A percentile compares a stretch with the other conserved stretches of the same genome.
Evolutionary conservation across 2,797 vertebrate species (phyloP).

Genomic region (Huso huso): DNA sequence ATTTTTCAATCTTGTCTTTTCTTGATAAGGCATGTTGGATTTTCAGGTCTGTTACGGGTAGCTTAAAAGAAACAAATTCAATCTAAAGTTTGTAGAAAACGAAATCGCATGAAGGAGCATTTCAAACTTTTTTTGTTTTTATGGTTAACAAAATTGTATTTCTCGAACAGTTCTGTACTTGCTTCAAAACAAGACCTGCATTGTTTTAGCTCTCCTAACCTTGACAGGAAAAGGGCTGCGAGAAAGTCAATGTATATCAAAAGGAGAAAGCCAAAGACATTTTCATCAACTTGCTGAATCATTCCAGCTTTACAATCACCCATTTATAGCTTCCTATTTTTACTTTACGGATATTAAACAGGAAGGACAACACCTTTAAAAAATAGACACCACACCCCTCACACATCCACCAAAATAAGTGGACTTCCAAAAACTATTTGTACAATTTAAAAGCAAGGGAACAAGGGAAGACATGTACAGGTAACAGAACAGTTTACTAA

Average conservation of each 20-base stretch:
- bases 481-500: constrained; percentile 18
- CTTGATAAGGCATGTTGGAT: constrained; percentile 31
- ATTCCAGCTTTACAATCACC: constrained; percentile 7
- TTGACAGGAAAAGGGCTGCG: too few relatives aligned
- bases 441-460: constrained; percentile 7
- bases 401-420: constrained; percentile 17
- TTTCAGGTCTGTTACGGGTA: constrained; percentile 25
- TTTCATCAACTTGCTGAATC: not conserved
- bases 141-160: not conserved
- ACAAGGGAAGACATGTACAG: constrained; percentile 1
- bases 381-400: constrained; percentile 15
- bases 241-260: too few relatives aligned
- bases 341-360: constrained; percentile 6
- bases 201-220: constrained; percentile 13
- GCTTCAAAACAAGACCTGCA: constrained; percentile 17
- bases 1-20: constrained; percentile 31
- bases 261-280: too few relatives aligned
- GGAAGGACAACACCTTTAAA: constrained; percentile 23
- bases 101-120: not conserved
- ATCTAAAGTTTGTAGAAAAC: constrained; percentile 15
- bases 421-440: constrained; percentile 15
- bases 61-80: constrained; percentile 13
- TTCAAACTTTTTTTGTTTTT: not conserved
- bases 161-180: too few relatives aligned
- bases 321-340: constrained; percentile 5